phyloP scores from a whole-genome alignment of 2,797 vertebrate species.

The Squalus acanthias region DNA sequence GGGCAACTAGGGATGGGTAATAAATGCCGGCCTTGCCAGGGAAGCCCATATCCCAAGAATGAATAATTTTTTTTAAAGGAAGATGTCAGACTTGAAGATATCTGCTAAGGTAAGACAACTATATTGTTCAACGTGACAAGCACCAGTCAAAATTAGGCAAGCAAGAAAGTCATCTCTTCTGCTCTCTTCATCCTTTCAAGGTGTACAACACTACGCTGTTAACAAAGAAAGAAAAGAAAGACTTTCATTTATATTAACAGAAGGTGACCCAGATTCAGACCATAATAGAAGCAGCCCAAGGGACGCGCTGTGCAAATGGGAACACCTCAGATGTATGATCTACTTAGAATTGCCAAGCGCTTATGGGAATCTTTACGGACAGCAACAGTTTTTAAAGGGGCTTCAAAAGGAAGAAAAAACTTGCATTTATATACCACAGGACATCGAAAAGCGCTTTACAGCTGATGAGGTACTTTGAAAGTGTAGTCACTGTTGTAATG shows the following conservation, averaged over 20 bases:
- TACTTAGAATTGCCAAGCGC: not conserved
- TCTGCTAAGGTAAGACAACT: not conserved
- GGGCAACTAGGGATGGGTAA: not conserved
- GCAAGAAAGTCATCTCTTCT: not conserved
- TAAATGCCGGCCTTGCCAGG: not conserved
- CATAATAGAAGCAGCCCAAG: conserved; percentile 21
- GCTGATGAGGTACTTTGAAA: not conserved
- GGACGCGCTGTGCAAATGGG: not conserved
- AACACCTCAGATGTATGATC: not conserved
- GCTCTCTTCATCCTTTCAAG: conserved; percentile 1
- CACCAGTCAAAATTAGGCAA: not conserved
- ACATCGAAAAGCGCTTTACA: not conserved
- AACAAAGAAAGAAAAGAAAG: not conserved
- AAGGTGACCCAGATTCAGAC: conserved; percentile 15
- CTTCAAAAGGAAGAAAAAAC: not conserved
- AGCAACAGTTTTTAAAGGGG: not conserved
- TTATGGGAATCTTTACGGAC: not conserved
- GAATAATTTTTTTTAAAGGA: not conserved
- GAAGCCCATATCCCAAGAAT: not conserved
- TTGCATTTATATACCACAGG: not conserved
- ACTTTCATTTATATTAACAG: not conserved
- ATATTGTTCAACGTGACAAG: not conserved
- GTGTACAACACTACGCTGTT: too few species aligned
- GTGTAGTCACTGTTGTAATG: not conserved
- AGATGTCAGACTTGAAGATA: not conserved